Conservation (phyloP, 2,888 invertebrate species). For the Macrosoma leucophasiata region DNA sequence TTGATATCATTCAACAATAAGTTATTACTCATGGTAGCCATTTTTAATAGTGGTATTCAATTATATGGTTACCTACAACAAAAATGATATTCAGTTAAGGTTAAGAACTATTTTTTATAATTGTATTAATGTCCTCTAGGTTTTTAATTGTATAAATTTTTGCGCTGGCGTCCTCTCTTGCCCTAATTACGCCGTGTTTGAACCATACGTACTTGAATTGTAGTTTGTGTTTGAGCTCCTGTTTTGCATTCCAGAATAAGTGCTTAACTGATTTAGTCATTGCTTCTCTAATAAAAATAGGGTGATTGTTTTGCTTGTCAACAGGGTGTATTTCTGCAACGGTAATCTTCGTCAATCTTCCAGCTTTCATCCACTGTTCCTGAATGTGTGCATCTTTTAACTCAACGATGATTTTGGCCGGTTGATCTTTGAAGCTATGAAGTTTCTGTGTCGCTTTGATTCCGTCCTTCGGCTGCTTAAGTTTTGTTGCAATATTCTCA, state of each 20-base stretch:
- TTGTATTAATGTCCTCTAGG: slow-evolving; percentile 1
- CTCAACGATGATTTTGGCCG: too few relatives aligned
- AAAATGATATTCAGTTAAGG: too few relatives aligned
- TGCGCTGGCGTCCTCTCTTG: slow-evolving; percentile 7
- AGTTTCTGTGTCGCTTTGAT: too few relatives aligned
- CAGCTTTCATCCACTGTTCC: slow-evolving; percentile 11
- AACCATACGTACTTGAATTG: slow-evolving; percentile 16
- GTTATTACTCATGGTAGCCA: too few relatives aligned
- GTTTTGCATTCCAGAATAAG: slow-evolving; percentile 11
- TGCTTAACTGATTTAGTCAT: slow-evolving; percentile 9
- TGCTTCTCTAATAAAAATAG: slow-evolving; percentile 11
- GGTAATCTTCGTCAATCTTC: slow-evolving; percentile 10
- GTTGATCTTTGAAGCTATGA: too few relatives aligned
- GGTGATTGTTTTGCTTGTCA: slow-evolving; percentile 2
- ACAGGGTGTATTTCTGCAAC: slow-evolving; percentile 6
- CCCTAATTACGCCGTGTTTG: slow-evolving; percentile 11
- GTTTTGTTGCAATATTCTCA: too few relatives aligned
- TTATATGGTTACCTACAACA: too few relatives aligned
- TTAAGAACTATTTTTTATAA: slow-evolving; percentile 3
- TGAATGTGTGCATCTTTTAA: slow-evolving; percentile 3
- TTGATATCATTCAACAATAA: slow-evolving; percentile 1
- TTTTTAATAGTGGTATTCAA: too few relatives aligned
- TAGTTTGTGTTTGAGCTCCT: slow-evolving; percentile 8
- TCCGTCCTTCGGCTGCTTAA: too few relatives aligned
- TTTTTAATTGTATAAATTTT: slow-evolving; percentile 7